Conservation (phyloP, 2,888 invertebrate species). For the Trissolcus brochymenae region DNA sequence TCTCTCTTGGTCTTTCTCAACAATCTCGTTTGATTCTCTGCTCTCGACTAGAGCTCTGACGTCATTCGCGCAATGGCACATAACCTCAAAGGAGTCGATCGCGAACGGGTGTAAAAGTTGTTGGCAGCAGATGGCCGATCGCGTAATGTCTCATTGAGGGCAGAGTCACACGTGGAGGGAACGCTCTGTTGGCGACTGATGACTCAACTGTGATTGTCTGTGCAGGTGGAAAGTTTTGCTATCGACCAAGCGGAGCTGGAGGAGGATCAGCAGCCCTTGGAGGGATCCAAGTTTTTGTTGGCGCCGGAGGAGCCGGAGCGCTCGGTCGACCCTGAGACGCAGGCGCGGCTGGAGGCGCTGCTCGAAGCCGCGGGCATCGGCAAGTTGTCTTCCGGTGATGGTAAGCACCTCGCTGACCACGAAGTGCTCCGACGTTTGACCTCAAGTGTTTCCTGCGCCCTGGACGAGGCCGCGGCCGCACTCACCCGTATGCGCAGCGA, state of each 20-base stretch:
- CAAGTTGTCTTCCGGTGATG: slow-evolving; percentile 87
- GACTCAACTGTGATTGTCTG: background rate
- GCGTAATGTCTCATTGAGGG: background rate
- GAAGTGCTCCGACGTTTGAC: slow-evolving; percentile 91
- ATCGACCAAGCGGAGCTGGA: slow-evolving; percentile 83
- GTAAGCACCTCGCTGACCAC: slow-evolving; percentile 91
- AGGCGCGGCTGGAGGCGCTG: slow-evolving; percentile 93
- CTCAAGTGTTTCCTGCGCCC: slow-evolving; percentile 93
- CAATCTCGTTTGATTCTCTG: background rate
- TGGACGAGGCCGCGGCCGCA: slow-evolving; percentile 98
- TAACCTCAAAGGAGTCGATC: background rate
- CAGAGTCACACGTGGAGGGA: background rate
- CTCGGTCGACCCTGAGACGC: slow-evolving; percentile 89
- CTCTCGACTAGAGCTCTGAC: background rate
- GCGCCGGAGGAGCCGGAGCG: slow-evolving; percentile 81
- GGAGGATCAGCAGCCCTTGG: slow-evolving; percentile 79
- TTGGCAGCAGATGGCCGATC: background rate
- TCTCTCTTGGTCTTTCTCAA: background rate
- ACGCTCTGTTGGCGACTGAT: background rate
- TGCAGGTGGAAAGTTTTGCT: slow-evolving; percentile 84
- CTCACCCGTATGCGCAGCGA: slow-evolving; percentile 97
- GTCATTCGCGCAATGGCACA: background rate
- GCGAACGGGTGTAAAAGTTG: background rate
- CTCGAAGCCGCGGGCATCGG: slow-evolving; percentile 95
- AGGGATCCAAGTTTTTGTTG: slow-evolving; percentile 82